Percentiles rank a stretch among this genome's conserved stretches.
phyloP scores from a whole-genome alignment of 2,113 vertebrate species.

The Sorex fumeus region DNA sequence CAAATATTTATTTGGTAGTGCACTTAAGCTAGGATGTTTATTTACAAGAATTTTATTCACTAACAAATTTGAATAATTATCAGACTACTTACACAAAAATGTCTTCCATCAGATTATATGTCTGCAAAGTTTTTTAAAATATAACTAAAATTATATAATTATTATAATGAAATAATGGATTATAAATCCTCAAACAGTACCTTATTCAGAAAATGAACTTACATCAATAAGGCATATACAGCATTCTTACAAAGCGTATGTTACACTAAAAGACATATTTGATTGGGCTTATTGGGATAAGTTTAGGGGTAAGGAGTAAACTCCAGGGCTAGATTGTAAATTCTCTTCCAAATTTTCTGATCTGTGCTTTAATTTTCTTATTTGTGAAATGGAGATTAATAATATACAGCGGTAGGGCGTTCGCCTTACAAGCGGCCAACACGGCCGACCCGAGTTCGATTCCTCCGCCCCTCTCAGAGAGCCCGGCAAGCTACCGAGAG shows the following conservation, averaged over 20 bases:
- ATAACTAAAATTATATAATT: constrained; percentile 27
- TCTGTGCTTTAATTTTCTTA: constrained; percentile 5
- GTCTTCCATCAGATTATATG: neutral
- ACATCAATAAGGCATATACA: neutral
- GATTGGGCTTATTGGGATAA: neutral
- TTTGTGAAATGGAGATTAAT: constrained; percentile 8
- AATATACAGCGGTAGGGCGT: too few species aligned
- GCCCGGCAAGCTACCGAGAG: too few species aligned
- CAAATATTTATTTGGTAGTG: constrained; percentile 67
- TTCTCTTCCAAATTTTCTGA: neutral
- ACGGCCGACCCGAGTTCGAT: too few species aligned
- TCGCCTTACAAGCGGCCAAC: too few species aligned
- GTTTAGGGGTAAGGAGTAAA: neutral
- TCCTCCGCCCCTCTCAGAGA: too few species aligned
- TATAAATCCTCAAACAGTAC: constrained; percentile 6
- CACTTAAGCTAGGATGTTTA: constrained; percentile 19
- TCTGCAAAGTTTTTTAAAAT: constrained; percentile 52
- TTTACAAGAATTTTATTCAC: constrained; percentile 42
- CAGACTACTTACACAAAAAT: neutral
- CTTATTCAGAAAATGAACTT: neutral
- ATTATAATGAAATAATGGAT: constrained; percentile 7
- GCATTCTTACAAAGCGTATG: neutral
- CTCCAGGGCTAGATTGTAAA: neutral
- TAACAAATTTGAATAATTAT: constrained; percentile 49
- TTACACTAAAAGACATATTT: neutral